Evolutionary conservation across 2,113 vertebrate species (phyloP).

Genomic region (Motacilla alba): DNA sequence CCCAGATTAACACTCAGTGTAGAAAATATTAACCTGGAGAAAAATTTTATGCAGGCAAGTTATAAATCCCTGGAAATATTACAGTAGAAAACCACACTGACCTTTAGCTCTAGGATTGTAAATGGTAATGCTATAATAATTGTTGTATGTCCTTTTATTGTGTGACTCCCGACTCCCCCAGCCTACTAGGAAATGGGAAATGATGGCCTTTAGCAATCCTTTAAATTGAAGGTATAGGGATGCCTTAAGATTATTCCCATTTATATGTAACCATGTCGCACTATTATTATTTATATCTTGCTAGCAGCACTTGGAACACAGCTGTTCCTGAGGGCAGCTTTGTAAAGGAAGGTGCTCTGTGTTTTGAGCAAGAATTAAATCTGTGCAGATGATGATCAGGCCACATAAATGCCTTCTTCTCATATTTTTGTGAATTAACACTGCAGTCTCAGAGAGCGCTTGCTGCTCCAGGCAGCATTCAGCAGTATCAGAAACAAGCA

Average conservation of each 20-base stretch:
- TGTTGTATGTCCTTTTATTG: conserved; percentile 63
- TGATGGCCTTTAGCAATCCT: conserved; percentile 63
- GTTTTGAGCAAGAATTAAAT: conserved; percentile 25
- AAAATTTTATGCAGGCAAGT: conserved; percentile 15
- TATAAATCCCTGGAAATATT: conserved; percentile 63
- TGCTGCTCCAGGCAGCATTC: neutral
- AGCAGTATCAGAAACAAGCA: neutral
- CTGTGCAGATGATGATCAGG: neutral
- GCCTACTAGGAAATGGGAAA: conserved; percentile 40
- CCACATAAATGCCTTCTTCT: neutral
- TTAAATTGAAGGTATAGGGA: conserved; percentile 58
- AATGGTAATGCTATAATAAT: conserved; percentile 69
- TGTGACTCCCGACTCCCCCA: neutral
- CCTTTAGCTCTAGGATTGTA: conserved; percentile 61
- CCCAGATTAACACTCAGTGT: neutral
- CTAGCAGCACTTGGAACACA: conserved; percentile 14
- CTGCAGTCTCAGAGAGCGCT: neutral
- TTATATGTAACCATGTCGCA: conserved; percentile 36
- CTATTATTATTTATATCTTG: conserved; percentile 53
- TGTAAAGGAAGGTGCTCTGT: conserved; percentile 5
- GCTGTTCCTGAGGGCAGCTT: neutral
- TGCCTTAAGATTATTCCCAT: conserved; percentile 46
- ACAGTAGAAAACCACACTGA: conserved; percentile 51
- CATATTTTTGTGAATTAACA: neutral
- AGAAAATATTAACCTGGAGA: conserved; percentile 41